phyloP scores from a whole-genome alignment of 1,140 invertebrate species.

The Platyscapa corneri region DNA sequence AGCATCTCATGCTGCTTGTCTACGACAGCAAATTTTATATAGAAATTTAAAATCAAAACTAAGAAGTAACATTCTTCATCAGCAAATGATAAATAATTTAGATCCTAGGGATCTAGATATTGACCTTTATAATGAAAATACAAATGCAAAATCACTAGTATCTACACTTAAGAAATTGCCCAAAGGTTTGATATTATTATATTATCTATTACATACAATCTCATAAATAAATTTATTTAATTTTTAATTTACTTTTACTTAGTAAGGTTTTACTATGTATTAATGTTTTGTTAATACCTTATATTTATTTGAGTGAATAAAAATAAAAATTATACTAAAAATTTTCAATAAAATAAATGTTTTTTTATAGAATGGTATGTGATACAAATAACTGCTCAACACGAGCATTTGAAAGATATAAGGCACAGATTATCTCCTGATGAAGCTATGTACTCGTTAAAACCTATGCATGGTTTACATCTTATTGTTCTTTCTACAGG shows the following conservation, averaged over 20 bases:
- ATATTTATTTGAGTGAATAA: neutral
- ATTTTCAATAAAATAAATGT: neutral
- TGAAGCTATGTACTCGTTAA: constrained; percentile 38
- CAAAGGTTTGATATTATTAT: constrained; percentile 57
- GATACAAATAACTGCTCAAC: constrained; percentile 76
- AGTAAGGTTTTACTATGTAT: too few relatives aligned
- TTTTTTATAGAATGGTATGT: constrained; percentile 77
- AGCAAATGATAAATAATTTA: constrained; percentile 56
- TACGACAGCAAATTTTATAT: constrained; percentile 65
- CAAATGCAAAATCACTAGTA: constrained; percentile 57
- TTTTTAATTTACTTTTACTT: neutral
- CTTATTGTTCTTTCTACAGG: constrained; percentile 75
- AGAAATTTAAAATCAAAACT: constrained; percentile 62
- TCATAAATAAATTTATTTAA: too few relatives aligned
- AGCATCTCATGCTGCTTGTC: constrained; percentile 65
- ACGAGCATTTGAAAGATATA: constrained; percentile 70
- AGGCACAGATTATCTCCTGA: constrained; percentile 13
- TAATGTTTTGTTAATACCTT: too few relatives aligned
- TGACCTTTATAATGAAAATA: constrained; percentile 58
- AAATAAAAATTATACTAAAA: neutral
- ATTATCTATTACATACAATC: neutral
- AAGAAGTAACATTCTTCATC: constrained; percentile 49
- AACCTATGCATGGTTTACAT: constrained; percentile 72
- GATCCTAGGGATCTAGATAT: constrained; percentile 54
- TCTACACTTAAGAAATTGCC: constrained; percentile 63